A percentile compares a stretch with the other conserved stretches of the same genome.
Conservation (phyloP, 2,888 invertebrate genomes). For the Stegana nigrithorax region DNA sequence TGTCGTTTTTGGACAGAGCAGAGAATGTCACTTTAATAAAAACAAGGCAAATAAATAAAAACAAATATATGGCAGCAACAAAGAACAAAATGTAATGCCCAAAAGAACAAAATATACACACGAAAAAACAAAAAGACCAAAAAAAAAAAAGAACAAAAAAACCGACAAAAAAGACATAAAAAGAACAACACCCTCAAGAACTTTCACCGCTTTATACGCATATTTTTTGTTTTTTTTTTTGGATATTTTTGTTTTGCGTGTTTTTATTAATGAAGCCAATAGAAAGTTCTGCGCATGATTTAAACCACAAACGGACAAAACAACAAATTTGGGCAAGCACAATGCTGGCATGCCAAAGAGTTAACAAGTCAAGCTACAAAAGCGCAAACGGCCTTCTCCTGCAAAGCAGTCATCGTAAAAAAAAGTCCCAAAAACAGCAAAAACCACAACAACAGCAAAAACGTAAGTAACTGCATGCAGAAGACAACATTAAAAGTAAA, state of each 20-base stretch:
- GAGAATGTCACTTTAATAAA: background rate
- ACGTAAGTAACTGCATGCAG: constrained; percentile 26
- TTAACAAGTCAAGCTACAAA: background rate
- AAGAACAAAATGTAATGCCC: background rate
- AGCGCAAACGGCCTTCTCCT: constrained; percentile 4
- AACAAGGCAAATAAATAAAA: background rate
- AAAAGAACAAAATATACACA: background rate
- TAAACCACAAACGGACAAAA: constrained; percentile 23
- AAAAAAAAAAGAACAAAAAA: constrained; percentile 18
- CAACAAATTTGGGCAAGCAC: background rate
- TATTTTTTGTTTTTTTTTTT: constrained; percentile 42
- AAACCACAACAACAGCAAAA: constrained; percentile 28
- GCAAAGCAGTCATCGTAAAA: background rate
- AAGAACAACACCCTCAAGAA: constrained; percentile 30
- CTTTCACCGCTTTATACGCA: constrained; percentile 50
- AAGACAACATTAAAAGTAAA: constrained; percentile 52
- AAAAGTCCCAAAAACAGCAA: constrained; percentile 23
- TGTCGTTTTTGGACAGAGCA: background rate
- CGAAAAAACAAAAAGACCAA: background rate
- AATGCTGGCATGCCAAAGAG: background rate
- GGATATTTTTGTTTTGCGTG: no score
- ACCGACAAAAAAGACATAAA: constrained; percentile 23
- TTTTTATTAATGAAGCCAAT: constrained; percentile 44
- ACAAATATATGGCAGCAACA: no score
- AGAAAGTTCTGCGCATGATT: constrained; percentile 55